Evolutionary conservation across 2,888 invertebrate species (phyloP), one percentile per base, ranked within the genome.

Genomic region (Taenaris catops): DNA sequence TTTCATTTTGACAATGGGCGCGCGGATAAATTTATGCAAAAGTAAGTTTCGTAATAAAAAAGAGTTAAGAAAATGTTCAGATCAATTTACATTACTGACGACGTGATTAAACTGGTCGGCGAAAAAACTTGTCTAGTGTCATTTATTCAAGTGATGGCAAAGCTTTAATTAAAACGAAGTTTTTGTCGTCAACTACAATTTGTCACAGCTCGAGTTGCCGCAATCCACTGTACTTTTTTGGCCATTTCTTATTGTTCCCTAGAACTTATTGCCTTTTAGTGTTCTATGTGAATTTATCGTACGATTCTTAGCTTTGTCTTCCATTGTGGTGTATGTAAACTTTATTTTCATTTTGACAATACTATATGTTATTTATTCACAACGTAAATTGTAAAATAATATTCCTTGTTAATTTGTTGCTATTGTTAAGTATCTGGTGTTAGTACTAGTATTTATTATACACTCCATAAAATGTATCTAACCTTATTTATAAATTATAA

Each of bases 211-310:
- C 5, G 10, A 25, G 25, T 38, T 20, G 18, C 37, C 34, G 33
- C 36, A 28, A 35, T 41, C 34, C 18, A 8, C 25, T 25, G 34
- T 23, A 35, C 19, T 17, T 38, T 37, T 41, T 41, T 29, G 29
- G 25, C 25, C 19, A 25, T 14, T 23, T 34, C 21, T 21, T 41
- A 11, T 31, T 37, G 25, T 36, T 23, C 29, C 19, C 12, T 20
- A 12, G 20, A 19, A 36, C 29, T 31, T 20, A 25, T 36, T 29
- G 29, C 20, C 20, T 36, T 36, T 31, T 25, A 16, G 20, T 28
- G 19, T 7, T 4, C 14, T 20, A 6, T 29, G 19, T 29, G 16
- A 29, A 36, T 29, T 24, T 19, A 20, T 36, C 29, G 29, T 24
- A 28, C 27, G 5, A 21, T 27, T 12, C 11, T 10, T 3, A 14